phyloP scores from a whole-genome alignment of 2,888 invertebrate species.

The Lepidocyrtoides sp. region DNA sequence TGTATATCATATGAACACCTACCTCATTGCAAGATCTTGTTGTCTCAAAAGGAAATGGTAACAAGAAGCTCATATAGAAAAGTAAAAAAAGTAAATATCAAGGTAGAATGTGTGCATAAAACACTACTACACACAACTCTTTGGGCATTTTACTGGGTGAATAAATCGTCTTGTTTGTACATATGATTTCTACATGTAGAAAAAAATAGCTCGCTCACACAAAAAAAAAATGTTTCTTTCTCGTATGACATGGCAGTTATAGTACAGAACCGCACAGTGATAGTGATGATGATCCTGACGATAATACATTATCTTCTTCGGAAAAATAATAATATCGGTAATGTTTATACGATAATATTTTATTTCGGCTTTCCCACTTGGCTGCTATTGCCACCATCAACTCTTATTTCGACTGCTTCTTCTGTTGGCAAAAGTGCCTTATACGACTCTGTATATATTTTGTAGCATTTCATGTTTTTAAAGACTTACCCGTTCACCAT shows the following conservation, averaged over 20 bases:
- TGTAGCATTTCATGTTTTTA: constrained; percentile 13
- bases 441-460: constrained; percentile 33
- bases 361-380: constrained; percentile 52
- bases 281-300: constrained; percentile 21
- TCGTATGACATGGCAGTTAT: constrained; percentile 49
- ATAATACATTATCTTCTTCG: constrained; percentile 49
- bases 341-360: constrained; percentile 75
- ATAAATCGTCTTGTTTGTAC: constrained; percentile 57
- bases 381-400: constrained; percentile 20
- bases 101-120: constrained; percentile 44
- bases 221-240: constrained; percentile 36
- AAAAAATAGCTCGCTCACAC: not conserved
- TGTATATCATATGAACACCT: constrained; percentile 69
- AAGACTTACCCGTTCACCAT: not conserved
- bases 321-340: constrained; percentile 57
- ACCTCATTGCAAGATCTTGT: constrained; percentile 45
- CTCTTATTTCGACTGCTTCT: not conserved
- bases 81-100: not conserved
- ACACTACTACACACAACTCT: constrained; percentile 34
- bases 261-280: constrained; percentile 32
- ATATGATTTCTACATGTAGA: constrained; percentile 23
- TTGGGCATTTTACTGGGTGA: constrained; percentile 35
- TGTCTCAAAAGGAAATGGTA: constrained; percentile 65
- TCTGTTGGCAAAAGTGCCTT: constrained; percentile 32
- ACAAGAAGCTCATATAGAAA: constrained; percentile 16